Evolutionary conservation across 2,888 invertebrate genomes (phyloP), one percentile per base, ranked within the genome.

Genomic region (Subacronicta megacephala): DNA sequence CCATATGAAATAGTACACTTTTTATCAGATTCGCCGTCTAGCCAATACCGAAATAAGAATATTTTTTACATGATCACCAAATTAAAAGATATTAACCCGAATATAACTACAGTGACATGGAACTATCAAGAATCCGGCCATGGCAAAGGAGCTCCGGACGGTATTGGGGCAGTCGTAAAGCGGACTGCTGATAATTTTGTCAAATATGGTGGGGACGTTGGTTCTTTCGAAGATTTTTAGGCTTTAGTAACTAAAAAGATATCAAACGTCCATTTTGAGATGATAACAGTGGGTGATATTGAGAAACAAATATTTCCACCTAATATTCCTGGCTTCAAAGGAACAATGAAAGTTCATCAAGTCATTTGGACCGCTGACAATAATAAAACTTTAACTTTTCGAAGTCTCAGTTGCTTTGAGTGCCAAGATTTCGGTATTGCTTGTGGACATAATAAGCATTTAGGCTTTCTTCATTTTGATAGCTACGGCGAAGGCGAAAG

Each of bases 141-240:
- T 31, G 54, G 47, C 20, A 54, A 54, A 35, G 54, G 54, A 18
- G 54, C 54, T 38, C 54, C 54, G 7, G 54, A 54, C 43, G 54
- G 54, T 7, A 35, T 54, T 33, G 54, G 54, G 10, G 54, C 45
- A 40, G 45, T 54, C 15, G 37, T 55, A 18, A 55, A 55, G 36
- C 31, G 54, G 23, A 55, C 54, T 35, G 54, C 54, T 23, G 43
- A 52, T 23, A 23, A 23, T 23, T 23, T 23, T 23, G 23, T 7
- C 36, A 29, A 18, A 50, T 31, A 50, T 18, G 41, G 31, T 31
- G 41, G 33, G n/a, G 50, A 47, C 23, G 46, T 47, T 26, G 46
- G 37, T 37, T 20, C 15, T 29, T 15, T 33, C 7, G 33, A 36
- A 42, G 42, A 18, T 52, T 42, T 42, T 52, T 35, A 13, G 35